Evolutionary conservation across 2,113 vertebrate species (phyloP), one percentile per base, ranked within the genome.

Genomic region (Saccopteryx bilineata): DNA sequence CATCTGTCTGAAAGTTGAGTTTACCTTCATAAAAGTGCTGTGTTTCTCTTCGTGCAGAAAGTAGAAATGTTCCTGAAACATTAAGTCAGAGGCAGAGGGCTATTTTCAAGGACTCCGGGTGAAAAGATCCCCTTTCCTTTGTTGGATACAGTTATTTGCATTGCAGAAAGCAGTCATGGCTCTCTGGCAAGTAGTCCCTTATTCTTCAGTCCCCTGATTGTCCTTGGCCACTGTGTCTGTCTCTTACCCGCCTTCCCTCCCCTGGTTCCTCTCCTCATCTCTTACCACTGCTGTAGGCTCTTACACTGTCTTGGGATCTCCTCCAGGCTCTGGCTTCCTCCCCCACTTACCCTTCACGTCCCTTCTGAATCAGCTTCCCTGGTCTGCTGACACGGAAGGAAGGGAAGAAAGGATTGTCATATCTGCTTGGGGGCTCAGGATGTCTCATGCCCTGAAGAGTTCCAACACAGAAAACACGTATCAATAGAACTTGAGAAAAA

Each of bases 21-120:
- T 90, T 87, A 31, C 56, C 89, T 96, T 89, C 61, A 89, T 75
- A 81, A 88, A 65, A 85, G 5, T 71, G 82, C 71, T 66, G 61
- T 1, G 0, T n/a, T 91, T 93, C 58, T 94, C 66, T 89, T 52
- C 21, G 17, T 11, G 24, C 33, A 58, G 46, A 90, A 92, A 58
- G 31, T 66, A 65, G 31, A 74, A 90, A 31, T 39, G 33, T 39
- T 66, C 39, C 87, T 79, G 84, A 94, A 89, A 79, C 26, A 33
- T 68, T 66, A 78, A 60, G 66, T 72, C 23, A 61, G 56, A 72
- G 63, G 65, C 23, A 75, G 2, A 60, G 50, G 15, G 26, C 71
- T 91, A 18, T 74, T 95, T 63, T 90, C 84, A 68, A 90, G 82
- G 65, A 76, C 46, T 65, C 61, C 1, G 31, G 24, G 33, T 26